Conservation (phyloP, 1,140 invertebrate species). For the Penaeus vannamei region DNA sequence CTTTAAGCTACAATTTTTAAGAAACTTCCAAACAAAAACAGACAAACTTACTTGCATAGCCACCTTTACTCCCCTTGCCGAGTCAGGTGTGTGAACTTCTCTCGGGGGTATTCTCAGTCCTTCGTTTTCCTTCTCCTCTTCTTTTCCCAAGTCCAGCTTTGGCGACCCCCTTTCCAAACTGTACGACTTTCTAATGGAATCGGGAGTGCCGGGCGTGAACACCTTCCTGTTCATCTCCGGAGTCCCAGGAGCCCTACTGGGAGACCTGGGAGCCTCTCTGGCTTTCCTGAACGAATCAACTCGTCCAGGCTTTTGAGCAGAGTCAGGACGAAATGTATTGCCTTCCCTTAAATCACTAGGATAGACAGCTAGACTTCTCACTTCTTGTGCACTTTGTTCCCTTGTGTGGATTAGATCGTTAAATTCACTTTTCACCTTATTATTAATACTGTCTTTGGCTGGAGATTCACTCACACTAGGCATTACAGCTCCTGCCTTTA, state of each 20-base stretch:
- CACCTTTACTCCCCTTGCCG: slow-evolving; percentile 39
- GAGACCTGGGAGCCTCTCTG: neutral
- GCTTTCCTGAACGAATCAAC: slow-evolving; percentile 14
- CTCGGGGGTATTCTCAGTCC: neutral
- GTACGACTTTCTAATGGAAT: neutral
- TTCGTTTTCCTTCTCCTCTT: slow-evolving; percentile 49
- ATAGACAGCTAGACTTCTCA: too few relatives aligned
- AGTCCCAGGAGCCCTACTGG: neutral
- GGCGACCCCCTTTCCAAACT: neutral
- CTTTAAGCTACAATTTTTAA: neutral
- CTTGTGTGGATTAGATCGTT: too few relatives aligned
- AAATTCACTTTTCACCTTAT: slow-evolving; percentile 37
- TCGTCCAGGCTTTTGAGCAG: neutral
- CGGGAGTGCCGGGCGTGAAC: neutral
- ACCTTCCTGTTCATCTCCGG: neutral
- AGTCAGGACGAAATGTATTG: too few relatives aligned
- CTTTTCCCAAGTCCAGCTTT: neutral
- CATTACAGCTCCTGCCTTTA: neutral
- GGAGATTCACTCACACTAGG: slow-evolving; percentile 10
- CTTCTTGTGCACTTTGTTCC: too few relatives aligned
- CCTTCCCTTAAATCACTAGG: too few relatives aligned
- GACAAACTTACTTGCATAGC: slow-evolving; percentile 29
- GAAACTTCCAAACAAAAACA: neutral
- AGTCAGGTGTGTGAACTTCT: slow-evolving; percentile 41
- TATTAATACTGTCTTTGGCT: slow-evolving; percentile 39